These are phyloP conservation scores for Eucera pruinosa DNA, from an alignment of 2,888 invertebrate species.

Conservation along the genomic window DNA sequence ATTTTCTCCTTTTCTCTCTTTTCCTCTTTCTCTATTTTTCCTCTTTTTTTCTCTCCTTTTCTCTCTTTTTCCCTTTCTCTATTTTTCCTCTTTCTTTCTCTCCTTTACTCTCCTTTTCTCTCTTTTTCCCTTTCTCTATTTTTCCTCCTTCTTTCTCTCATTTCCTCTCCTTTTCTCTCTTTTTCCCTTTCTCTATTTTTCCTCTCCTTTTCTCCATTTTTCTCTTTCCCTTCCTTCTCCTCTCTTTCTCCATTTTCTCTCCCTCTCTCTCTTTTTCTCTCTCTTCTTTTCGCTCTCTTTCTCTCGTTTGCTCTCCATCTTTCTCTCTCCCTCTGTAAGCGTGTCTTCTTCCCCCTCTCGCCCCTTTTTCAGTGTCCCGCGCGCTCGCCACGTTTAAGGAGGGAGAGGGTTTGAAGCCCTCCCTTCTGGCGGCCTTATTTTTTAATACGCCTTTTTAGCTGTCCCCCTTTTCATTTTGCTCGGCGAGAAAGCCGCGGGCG, in stretches of 20 bases:
- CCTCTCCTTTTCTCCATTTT: conserved; percentile 23
- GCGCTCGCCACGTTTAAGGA: conserved; percentile 36
- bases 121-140: conserved; percentile 6
- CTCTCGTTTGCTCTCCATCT: conserved; percentile 5
- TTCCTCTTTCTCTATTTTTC: too few relatives aligned
- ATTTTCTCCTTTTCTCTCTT: not conserved
- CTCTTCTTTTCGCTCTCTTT: conserved; percentile 1
- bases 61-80: conserved; percentile 7
- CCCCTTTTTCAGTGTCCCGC: conserved; percentile 29
- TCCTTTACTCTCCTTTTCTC: conserved; percentile 15
- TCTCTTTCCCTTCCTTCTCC: not conserved
- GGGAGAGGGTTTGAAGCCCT: too few relatives aligned
- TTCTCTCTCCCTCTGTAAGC: conserved; percentile 8
- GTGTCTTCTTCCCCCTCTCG: too few relatives aligned
- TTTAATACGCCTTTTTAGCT: conserved; percentile 60
- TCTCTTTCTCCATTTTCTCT: conserved; percentile 10
- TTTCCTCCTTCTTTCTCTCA: too few relatives aligned
- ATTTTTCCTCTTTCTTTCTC: too few relatives aligned
- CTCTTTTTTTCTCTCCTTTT: conserved; percentile 25
- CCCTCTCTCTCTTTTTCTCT: conserved; percentile 17
- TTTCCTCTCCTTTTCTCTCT: conserved; percentile 22
- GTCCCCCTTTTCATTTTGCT: conserved; percentile 59
- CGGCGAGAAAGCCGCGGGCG: conserved; percentile 67
- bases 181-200: conserved; percentile 4
- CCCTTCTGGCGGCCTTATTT: conserved; percentile 32